Evolutionary conservation across 2,797 vertebrate genomes (phyloP), one percentile per base, ranked within the genome.

Genomic region (Galago senegalensis): DNA sequence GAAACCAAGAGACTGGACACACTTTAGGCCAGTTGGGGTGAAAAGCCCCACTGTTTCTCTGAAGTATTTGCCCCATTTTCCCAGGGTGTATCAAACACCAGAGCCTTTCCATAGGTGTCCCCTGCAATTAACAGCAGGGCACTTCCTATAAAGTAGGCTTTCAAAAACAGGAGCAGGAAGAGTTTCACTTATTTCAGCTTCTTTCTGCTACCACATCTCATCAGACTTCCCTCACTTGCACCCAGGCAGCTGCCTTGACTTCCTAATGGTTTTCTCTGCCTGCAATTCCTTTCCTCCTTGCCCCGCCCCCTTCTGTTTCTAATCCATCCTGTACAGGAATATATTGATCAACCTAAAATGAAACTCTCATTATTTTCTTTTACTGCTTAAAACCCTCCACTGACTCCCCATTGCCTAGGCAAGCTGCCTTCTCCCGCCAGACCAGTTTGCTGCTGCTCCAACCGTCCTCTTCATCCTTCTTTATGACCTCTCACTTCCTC

Each of bases 341-440:
- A 4, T 82, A 92, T 10, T 61, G 85, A 61, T 93, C 46, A 89
- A 61, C n/a, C 53, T 27, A 83, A 93, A 85, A 75, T 0, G 43
- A 82, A 95, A 77, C 29, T n/a, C 70, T 86, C 43, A 7, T 87
- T 89, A 20, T 83, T 93, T 97, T 53, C 63, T 94, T 90, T 88
- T 46, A 37, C 61, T 70, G 58, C 53, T 85, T 75, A 87, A 73
- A 72, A 27, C 49, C 9, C 40, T 89, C 85, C 27, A 7, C 5
- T n/a, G 37, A 16, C 58, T 67, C 72, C 49, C 23, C 72, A n/a
- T 17, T 13, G 31, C 61, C 43, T 9, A 65, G 72, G 46, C 18
- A 53, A 96, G 56, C 29, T 53, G 58, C 87, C 34, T 34, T 67
- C 56, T 93, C 77, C 75, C 89, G 34, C 37, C 31, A 69, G 25